phyloP scores from a whole-genome alignment of 2,888 invertebrate genomes.

The Phaedon cochleariae region DNA sequence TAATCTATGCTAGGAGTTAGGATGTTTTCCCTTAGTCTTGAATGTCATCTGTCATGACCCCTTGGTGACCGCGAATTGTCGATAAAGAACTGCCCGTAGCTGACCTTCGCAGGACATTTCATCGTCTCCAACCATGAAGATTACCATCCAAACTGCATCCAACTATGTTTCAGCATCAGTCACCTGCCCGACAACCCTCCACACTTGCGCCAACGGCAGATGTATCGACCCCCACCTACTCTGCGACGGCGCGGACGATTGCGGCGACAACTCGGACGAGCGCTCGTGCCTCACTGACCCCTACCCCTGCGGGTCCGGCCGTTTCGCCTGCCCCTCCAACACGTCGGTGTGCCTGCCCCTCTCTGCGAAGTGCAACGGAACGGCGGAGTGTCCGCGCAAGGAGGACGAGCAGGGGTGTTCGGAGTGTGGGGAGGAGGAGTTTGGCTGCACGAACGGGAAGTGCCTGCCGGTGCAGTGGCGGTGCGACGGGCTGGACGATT shows the following conservation, averaged over 20 bases:
- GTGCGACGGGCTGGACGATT: conserved; percentile 72
- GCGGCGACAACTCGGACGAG: conserved; percentile 69
- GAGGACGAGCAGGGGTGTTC: conserved; percentile 71
- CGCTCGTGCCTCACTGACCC: conserved; percentile 6
- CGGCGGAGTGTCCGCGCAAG: conserved; percentile 73
- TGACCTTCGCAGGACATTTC: no score
- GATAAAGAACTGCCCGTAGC: no score
- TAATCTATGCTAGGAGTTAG: no score
- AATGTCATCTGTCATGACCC: no score
- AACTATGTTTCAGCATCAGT: conserved; percentile 35
- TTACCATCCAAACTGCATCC: no score
- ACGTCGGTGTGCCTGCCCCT: conserved; percentile 65
- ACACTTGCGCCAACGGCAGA: conserved; percentile 64
- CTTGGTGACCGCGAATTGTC: no score
- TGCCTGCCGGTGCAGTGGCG: conserved; percentile 69
- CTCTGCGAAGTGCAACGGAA: conserved; percentile 66
- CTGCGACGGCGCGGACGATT: conserved; percentile 69
- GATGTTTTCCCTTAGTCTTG: no score
- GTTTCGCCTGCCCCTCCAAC: conserved; percentile 65
- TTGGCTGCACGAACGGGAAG: conserved; percentile 67
- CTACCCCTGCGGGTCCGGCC: conserved; percentile 60
- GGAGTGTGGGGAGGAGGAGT: conserved; percentile 64
- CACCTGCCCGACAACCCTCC: conserved; percentile 58
- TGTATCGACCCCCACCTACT: conserved; percentile 66
- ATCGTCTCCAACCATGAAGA: no score